These are phyloP conservation scores for Parus major DNA, from an alignment of 2,113 vertebrate species.

Conservation along the genomic window DNA sequence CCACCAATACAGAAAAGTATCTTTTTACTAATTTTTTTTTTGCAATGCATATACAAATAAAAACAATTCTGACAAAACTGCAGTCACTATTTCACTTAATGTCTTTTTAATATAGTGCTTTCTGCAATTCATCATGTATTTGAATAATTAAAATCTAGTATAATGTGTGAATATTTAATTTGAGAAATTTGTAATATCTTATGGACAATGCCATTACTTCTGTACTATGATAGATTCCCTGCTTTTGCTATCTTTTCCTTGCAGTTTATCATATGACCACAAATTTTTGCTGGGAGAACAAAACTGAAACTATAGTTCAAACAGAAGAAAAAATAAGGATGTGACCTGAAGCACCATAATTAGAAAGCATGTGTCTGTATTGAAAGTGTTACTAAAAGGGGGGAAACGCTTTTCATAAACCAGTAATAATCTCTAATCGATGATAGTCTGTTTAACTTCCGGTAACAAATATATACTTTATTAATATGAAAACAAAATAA, in stretches of 20 bases:
- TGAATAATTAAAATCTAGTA: slow-evolving; percentile 1
- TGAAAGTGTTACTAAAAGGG: neutral
- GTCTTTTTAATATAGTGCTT: neutral
- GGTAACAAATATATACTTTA: neutral
- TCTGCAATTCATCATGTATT: neutral
- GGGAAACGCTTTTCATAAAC: neutral
- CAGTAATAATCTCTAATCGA: neutral
- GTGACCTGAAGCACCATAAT: neutral
- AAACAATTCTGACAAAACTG: neutral
- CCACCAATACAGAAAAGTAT: neutral
- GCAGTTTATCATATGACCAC: neutral
- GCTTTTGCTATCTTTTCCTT: neutral
- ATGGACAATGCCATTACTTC: neutral
- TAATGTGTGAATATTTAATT: neutral
- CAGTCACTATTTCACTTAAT: neutral
- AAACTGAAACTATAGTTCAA: neutral
- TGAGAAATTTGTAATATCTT: neutral
- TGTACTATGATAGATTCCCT: neutral
- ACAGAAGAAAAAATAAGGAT: neutral
- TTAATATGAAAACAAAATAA: neutral
- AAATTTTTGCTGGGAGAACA: neutral
- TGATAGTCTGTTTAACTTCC: neutral
- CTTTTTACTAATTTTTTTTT: neutral
- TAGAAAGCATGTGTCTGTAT: neutral
- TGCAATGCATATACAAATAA: neutral